phyloP scores from a whole-genome alignment of 2,797 vertebrate species.

The Gadopsis marmoratus region DNA sequence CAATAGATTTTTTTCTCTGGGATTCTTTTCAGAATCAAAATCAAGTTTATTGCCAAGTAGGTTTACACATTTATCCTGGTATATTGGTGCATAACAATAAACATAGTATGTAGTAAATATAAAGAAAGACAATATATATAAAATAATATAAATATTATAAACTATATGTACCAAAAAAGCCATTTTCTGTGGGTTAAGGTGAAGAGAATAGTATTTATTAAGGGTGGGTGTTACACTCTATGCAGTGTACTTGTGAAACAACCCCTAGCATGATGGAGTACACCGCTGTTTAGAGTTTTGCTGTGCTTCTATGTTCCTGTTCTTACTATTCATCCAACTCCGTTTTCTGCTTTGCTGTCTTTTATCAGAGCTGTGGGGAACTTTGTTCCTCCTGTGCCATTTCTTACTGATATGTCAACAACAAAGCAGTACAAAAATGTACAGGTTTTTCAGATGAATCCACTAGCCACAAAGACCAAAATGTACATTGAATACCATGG shows the following conservation, averaged over 20 bases:
- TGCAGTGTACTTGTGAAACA: background rate
- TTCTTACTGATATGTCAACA: background rate
- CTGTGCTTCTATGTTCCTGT: background rate
- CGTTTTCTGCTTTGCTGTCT: conserved; percentile 10
- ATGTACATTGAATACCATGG: background rate
- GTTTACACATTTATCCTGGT: too few species aligned
- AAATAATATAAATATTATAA: background rate
- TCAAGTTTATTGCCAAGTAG: too few species aligned
- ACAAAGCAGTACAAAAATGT: background rate
- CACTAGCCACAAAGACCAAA: background rate
- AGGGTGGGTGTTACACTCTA: background rate
- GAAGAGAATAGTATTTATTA: background rate
- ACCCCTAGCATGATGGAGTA: background rate
- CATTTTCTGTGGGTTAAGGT: background rate
- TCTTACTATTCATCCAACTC: background rate
- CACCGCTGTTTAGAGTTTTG: background rate
- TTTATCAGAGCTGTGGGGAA: conserved; percentile 4
- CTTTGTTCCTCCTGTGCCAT: background rate
- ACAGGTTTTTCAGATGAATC: background rate
- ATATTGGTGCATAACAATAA: too few species aligned
- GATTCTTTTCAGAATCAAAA: background rate
- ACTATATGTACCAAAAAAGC: background rate
- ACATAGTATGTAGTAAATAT: too few species aligned
- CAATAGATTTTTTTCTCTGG: background rate
- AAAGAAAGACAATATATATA: background rate